Conservation (phyloP, 2,888 invertebrate species). For the Tetrapedia diversipes region DNA sequence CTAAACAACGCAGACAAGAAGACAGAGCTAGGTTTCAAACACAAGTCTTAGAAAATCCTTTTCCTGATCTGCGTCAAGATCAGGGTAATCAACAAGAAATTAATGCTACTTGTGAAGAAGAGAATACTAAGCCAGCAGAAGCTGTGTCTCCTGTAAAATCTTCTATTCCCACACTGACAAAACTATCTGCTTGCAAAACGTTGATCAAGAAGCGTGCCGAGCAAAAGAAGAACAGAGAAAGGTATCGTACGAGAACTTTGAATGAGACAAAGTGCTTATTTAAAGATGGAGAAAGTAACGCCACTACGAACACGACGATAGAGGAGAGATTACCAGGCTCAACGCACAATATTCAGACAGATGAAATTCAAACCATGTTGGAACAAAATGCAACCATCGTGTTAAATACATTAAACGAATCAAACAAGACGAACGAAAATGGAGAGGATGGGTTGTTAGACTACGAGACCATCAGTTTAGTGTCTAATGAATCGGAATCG, state of each 20-base stretch:
- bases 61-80: slow-evolving; percentile 70
- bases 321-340: slow-evolving; percentile 15
- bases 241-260: slow-evolving; percentile 89
- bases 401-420: slow-evolving; percentile 84
- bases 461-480: slow-evolving; percentile 87
- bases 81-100: slow-evolving; percentile 7
- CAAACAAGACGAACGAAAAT: slow-evolving; percentile 82
- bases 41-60: slow-evolving; percentile 83
- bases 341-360: slow-evolving; percentile 51
- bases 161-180: slow-evolving; percentile 73
- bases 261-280: slow-evolving; percentile 80
- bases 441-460: slow-evolving; percentile 84
- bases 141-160: slow-evolving; percentile 60
- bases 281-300: slow-evolving; percentile 42
- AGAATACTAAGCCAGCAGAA: slow-evolving; percentile 85
- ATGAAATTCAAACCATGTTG: slow-evolving; percentile 83
- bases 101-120: slow-evolving; percentile 37
- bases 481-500: slow-evolving; percentile 89
- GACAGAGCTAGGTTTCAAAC: slow-evolving; percentile 89
- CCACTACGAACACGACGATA: not conserved
- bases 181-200: slow-evolving; percentile 65
- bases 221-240: slow-evolving; percentile 86
- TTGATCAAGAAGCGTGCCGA: slow-evolving; percentile 64
- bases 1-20: slow-evolving; percentile 87
- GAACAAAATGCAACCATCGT: slow-evolving; percentile 86